Evolutionary conservation across 1,140 invertebrate genomes (phyloP), one percentile per base, ranked within the genome.

Genomic region (Augochlora pura): DNA sequence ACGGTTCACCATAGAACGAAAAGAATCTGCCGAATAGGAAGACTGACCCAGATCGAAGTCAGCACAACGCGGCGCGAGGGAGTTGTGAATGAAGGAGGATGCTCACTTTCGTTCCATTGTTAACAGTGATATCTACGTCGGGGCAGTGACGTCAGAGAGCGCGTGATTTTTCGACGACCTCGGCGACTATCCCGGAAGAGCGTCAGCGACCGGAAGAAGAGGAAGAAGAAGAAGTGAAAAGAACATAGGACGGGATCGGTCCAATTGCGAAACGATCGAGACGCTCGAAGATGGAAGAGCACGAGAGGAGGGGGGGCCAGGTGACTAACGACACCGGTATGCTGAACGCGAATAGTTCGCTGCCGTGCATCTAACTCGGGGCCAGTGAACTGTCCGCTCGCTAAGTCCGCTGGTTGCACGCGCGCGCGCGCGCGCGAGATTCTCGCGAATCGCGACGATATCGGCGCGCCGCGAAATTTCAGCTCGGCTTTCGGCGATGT

Each of bases 281-380:
- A 38, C 7, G 42, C 3, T n/a, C 52, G 21, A 21, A 5, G 52
- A 57, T 12, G 8, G 8, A 57, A 16, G 49, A 18, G 14, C 14
- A 52, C 9, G 16, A 18, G 49, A 21, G 52, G 21, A 54, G n/a
- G 18, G 18, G 54, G 8, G 18, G 6, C 54, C 21, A 57, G 54
- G 54, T 80, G 81, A 82, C 77, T 82, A 82, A 82, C 67, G 64
- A 63, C 21, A 49, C n/a, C 54, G 80, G 63, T 68, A 73, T 79
- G 76, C 42, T 64, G 73, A 73, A 74, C 59, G 77, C 65, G 77
- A 52, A 73, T 69, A 68, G 73, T 82, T 82, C 27, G 69, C 64
- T 65, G 14, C 4, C 32, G 32, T 69, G 62, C 57, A 64, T 74
- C 49, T 68, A 32, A 57, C 46, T 10, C 12, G 42, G 42, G 68